Conservation (phyloP, 2,113 vertebrate species). For the Tilapia sparmanii region DNA sequence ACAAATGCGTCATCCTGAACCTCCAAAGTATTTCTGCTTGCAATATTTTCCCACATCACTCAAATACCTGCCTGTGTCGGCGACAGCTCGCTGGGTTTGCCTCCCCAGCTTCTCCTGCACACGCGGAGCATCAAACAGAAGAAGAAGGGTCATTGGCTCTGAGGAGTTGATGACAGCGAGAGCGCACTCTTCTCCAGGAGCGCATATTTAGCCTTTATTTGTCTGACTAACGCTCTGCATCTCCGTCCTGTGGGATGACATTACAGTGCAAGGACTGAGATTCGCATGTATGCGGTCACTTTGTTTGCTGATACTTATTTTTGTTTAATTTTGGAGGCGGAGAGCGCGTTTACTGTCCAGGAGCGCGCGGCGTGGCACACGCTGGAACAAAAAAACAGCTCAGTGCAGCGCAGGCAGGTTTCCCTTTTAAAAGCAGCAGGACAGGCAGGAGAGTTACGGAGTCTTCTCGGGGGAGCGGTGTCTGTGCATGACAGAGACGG, state of each 20-base stretch:
- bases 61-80: not conserved
- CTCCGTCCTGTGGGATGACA: slow-evolving; percentile 21
- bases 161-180: slow-evolving; percentile 44
- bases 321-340: not conserved
- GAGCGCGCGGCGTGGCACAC: slow-evolving; percentile 41
- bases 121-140: not conserved
- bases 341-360: not conserved
- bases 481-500: not conserved
- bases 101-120: not conserved
- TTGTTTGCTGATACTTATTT: not conserved
- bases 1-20: not conserved
- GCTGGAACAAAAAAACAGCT: slow-evolving; percentile 23
- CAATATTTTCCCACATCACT: not conserved
- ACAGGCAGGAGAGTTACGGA: slow-evolving; percentile 24
- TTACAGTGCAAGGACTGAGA: slow-evolving; percentile 1
- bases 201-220: not conserved
- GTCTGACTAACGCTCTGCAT: not conserved
- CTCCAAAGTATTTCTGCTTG: not conserved
- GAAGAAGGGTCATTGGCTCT: slow-evolving; percentile 34
- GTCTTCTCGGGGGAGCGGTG: slow-evolving; percentile 2
- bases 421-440: slow-evolving; percentile 30
- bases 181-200: slow-evolving; percentile 52
- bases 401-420: slow-evolving; percentile 42
- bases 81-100: not conserved
- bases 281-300: slow-evolving; percentile 1